Evolutionary conservation across 2,888 invertebrate species (phyloP).

Genomic region (Dicycla oo): DNA sequence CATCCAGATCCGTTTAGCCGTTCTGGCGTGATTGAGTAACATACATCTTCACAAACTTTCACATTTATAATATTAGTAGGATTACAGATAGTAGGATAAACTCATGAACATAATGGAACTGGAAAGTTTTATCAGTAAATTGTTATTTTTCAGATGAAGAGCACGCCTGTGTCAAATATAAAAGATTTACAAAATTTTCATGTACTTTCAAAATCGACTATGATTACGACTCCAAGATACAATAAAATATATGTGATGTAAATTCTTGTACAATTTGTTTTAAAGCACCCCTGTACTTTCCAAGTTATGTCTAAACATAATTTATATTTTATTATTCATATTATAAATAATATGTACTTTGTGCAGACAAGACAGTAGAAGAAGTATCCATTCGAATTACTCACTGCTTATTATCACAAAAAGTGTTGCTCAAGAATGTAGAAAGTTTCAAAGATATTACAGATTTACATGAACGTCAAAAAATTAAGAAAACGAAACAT

Average conservation of each 20-base stretch:
- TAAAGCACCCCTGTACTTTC: not conserved
- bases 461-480: not conserved
- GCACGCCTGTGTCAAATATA: not conserved
- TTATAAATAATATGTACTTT: not conserved
- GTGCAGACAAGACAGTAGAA: not conserved
- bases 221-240: not conserved
- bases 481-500: not conserved
- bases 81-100: not conserved
- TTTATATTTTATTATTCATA: not conserved
- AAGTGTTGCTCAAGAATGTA: not conserved
- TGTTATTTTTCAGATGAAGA: conserved; percentile 17
- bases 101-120: not conserved
- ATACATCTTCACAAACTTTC: too few species aligned
- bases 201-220: not conserved
- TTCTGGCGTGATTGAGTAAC: too few species aligned
- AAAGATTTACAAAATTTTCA: not conserved
- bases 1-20: too few species aligned
- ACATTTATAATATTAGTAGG: too few species aligned
- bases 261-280: conserved; percentile 7
- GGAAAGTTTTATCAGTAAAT: not conserved
- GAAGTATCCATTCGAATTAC: not conserved
- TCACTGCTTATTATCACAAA: not conserved
- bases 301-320: not conserved
- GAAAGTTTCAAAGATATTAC: not conserved
- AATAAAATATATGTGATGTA: conserved; percentile 4